A percentile compares a stretch with the other conserved stretches of the same genome.
phyloP scores from a whole-genome alignment of 1,140 invertebrate species.

The Drosophila sp. region DNA sequence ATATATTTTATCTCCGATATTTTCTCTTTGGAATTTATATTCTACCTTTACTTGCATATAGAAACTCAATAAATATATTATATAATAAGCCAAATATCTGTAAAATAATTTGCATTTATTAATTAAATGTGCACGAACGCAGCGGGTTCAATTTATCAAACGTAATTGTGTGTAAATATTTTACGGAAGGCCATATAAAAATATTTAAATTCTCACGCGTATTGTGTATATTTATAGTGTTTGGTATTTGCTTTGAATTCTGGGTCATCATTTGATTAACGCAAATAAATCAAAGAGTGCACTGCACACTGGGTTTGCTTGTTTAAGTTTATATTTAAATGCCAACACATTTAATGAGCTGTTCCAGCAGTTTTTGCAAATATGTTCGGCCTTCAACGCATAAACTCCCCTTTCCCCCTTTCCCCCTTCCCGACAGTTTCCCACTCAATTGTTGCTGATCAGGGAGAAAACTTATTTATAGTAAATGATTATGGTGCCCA shows the following conservation, averaged over 20 bases:
- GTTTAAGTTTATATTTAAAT: slow-evolving; percentile 39
- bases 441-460: slow-evolving; percentile 15
- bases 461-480: slow-evolving; percentile 38
- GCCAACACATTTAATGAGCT: slow-evolving; percentile 46
- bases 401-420: no score
- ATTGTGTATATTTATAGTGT: slow-evolving; percentile 3
- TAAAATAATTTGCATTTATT: not conserved
- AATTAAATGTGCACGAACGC: not conserved
- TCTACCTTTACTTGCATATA: no score
- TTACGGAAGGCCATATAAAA: not conserved
- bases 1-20: no score
- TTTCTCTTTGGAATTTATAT: no score
- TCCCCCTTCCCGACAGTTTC: no score
- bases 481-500: slow-evolving; percentile 51
- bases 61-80: no score
- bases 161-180: slow-evolving; percentile 33
- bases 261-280: slow-evolving; percentile 33
- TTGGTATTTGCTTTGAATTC: slow-evolving; percentile 17
- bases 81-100: not conserved
- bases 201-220: not conserved
- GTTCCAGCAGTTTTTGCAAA: slow-evolving; percentile 23
- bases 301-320: slow-evolving; percentile 19
- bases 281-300: slow-evolving; percentile 38
- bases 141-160: not conserved
- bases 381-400: not conserved